Base-by-base conservation (phyloP, 1,140 invertebrate species). In the Homalodisca vitripennis region DNA sequence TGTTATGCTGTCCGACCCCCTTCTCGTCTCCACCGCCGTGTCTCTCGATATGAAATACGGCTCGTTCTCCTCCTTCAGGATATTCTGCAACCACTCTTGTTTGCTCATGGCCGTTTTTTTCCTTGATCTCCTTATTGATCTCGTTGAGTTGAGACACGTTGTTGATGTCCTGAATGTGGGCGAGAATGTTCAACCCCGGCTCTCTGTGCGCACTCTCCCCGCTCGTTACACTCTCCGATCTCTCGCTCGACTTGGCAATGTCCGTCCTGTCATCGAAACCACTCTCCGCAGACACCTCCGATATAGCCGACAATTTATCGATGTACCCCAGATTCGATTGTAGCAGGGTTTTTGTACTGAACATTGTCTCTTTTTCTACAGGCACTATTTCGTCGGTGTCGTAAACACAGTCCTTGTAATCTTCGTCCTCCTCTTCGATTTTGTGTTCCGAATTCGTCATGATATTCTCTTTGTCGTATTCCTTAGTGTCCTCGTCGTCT, bases 291-390 rank as follows among this genome's bases (percentile, higher is more conserved):
- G 24, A 66, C n/a, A 46, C 63, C 22, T 66, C 63, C 13, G 63
- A 66, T n/a, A 66, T 66, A 3, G 20, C 63, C 3, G 63, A 66
- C 27, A 66, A 47, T 47, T 66, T 66, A 17, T 66, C 63, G 20
- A 66, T 29, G 24, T 41, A 41, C 1, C 32, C 32, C 14, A 46
- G 34, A 47, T 24, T 66, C n/a, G 41, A 60, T 14, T 60, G 55
- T 30, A 60, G 10, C 1, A 60, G 2, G 1, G 55, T 60, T 24
- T 26, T 60, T 6, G 55, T 27, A 26, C 24, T 60, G 26, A 60
- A 60, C 2, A 60, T 6, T 30, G 55, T 60, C 29, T 60, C 55
- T 6, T 60, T 60, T 30, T 60, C 55, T 26, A 60, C 29, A 10
- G 55, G 55, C 13, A 60, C 29, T 13, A 60, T 60, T n/a, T 60